Evolutionary conservation across 2,888 invertebrate species (phyloP), one percentile per base, ranked within the genome.

Genomic region (Odiellus spinosus): DNA sequence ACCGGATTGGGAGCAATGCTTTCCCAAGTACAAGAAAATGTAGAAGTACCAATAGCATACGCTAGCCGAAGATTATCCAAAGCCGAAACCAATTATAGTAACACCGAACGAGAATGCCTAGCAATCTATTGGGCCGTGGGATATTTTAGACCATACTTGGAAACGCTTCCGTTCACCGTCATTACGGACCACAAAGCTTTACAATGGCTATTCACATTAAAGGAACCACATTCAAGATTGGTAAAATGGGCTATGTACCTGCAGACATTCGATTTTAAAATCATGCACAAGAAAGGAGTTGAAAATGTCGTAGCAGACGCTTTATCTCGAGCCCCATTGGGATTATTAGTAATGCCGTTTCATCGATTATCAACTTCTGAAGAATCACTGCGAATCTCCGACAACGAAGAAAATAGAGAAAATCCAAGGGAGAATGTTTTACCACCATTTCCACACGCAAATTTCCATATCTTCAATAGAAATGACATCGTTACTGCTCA

Each of bases 111-210:
- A 12, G 70, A 70, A 55, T 61, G 59, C 0, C 20, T 63, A 11
- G 60, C 58, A 1, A 57, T 64, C 1, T 55, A 66, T 3, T 66
- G 58, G 58, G 63, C 63, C 3, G 51, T 66, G 1, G 44, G 59
- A 12, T 65, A 66, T 48, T 69, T 66, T 48, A 47, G 64, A 18
- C 62, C 61, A 0, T 71, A 65, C 48, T 52, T 71, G 0, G 64
- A 66, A 44, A 61, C 63, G 1, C 33, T 58, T 4, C 42, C 54
- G 1, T 64, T 67, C 15, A 52, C 53, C 1, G 56, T 70, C 0
- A 50, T 61, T 3, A 68, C 66, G 0, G 71, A 71, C 48, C 71
- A 70, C 46, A 63, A 67, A 47, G 65, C 69, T 0, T 56, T 72
- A 32, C 64, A 65, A 60, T 72, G 68, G 66, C 51, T 71, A 5